Base-by-base conservation (phyloP, 2,888 invertebrate genomes). In the Tryphoninae sp. region DNA sequence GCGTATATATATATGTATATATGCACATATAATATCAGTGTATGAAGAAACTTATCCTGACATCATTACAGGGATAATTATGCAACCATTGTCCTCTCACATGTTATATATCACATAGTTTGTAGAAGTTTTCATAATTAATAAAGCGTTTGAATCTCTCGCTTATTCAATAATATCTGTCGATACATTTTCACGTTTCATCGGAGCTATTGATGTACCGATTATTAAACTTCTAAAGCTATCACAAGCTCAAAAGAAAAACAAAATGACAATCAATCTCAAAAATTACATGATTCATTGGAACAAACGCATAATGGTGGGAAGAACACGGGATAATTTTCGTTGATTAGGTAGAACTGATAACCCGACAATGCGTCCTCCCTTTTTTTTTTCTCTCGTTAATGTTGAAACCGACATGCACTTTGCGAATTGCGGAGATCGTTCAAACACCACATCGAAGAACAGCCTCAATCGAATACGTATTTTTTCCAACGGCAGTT, bases 41-140 rank as follows among this genome's bases (percentile, higher is more conserved):
- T 22, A 55, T 9, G 7, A 33, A 11, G 42, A 40, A 42, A 42
- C 26, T 74, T 49, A 79, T 74, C 49, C 49, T 65, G 69, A 49
- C 55, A 16, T 69, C 13, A 23, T 26, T 58, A 45, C 4, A 51
- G 2, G 16, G 6, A 59, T 40, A 59, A 58, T 45, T 71, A 64
- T 42, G 13, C 26, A 71, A 71, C 40, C 53, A 53, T 72, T 59
- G 22, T 61, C n/a, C 23, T 42, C 65, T 42, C 59, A 26, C 49
- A 33, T 61, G 72, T 62, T 55, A 8, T 33, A 45, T 74, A 69
- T 79, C 76, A 76, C 76, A 76, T 76, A 16, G 26, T 58, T 68
- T 64, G 33, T 49, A 16, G 45, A 33, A 45, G 42, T 51, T 58
- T 26, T 62, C 67, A 33, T 40, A 45, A 68, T 45, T 22, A 53